These are phyloP conservation scores for Gnathonemus echidnorhynchus DNA, from an alignment of 2,113 vertebrate genomes.

Conservation along the genomic window DNA sequence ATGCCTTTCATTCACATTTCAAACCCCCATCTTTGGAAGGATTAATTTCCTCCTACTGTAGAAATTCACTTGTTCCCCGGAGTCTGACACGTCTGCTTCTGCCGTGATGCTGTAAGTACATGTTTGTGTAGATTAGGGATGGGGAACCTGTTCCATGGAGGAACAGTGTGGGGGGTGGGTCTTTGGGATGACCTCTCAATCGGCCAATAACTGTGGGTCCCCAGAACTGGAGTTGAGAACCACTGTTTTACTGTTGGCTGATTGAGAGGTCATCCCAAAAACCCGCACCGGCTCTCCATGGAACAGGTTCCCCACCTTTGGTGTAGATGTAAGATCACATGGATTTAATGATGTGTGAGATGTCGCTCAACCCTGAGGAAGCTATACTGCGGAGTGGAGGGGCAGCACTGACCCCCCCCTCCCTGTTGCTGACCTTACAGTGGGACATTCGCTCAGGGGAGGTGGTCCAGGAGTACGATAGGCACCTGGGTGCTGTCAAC, in stretches of 20 bases:
- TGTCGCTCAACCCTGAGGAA: not conserved
- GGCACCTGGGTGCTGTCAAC: constrained; percentile 96
- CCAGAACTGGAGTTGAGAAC: too few species aligned
- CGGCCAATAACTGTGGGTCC: too few species aligned
- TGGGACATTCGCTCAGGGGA: constrained; percentile 91
- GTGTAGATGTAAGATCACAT: not conserved
- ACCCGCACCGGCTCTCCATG: too few species aligned
- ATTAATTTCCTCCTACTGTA: not conserved
- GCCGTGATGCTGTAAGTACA: not conserved
- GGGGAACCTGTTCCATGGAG: too few species aligned
- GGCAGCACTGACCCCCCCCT: not conserved
- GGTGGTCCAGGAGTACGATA: constrained; percentile 94
- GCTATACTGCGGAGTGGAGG: not conserved
- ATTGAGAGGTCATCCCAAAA: too few species aligned
- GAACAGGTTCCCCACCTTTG: too few species aligned
- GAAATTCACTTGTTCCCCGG: not conserved
- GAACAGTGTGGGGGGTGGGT: too few species aligned
- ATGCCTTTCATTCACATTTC: not conserved
- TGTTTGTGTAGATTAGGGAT: not conserved
- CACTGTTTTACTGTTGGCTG: too few species aligned
- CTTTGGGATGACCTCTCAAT: too few species aligned
- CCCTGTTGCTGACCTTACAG: constrained; percentile 49
- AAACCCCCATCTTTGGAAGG: not conserved
- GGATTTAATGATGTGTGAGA: not conserved
- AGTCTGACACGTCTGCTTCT: not conserved